Evolutionary conservation across 1,140 invertebrate species (phyloP).

Genomic region (Megathymus violae): DNA sequence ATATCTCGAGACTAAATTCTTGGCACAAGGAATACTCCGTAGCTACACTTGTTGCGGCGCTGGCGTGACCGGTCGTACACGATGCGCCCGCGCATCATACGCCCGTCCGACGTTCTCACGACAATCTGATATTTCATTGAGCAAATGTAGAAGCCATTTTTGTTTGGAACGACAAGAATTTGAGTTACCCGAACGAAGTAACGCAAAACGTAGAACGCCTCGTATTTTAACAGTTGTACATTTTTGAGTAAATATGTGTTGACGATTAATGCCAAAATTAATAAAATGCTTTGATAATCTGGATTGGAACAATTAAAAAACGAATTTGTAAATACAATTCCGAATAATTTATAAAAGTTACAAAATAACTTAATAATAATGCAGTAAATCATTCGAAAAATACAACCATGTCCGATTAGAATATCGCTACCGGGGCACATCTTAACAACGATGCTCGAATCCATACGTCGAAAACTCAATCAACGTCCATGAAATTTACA

Average conservation of each 20-base stretch:
- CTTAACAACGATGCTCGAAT: conserved; percentile 39
- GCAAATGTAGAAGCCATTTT: conserved; percentile 79
- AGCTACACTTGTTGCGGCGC: conserved; percentile 45
- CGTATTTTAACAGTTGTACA: too few species aligned
- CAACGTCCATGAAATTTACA: conserved; percentile 77
- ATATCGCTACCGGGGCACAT: conserved; percentile 60
- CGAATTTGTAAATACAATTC: conserved; percentile 15
- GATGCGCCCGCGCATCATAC: conserved; percentile 58
- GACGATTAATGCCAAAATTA: neutral
- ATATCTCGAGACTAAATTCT: conserved; percentile 38
- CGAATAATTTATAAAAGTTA: conserved; percentile 38
- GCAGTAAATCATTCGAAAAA: conserved; percentile 56
- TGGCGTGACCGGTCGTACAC: conserved; percentile 71
- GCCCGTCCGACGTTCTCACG: conserved; percentile 70
- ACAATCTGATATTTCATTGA: conserved; percentile 81
- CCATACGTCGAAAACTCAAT: conserved; percentile 65
- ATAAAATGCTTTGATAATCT: neutral
- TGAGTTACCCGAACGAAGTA: conserved; percentile 54
- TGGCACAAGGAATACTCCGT: conserved; percentile 29
- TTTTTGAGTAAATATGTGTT: conserved; percentile 31
- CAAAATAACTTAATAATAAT: conserved; percentile 44
- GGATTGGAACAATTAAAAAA: conserved; percentile 9
- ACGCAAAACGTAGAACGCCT: too few species aligned
- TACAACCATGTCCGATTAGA: conserved; percentile 56
- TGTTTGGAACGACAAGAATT: conserved; percentile 53